Conservation (phyloP, 2,888 invertebrate species). For the Abscondita cerata region DNA sequence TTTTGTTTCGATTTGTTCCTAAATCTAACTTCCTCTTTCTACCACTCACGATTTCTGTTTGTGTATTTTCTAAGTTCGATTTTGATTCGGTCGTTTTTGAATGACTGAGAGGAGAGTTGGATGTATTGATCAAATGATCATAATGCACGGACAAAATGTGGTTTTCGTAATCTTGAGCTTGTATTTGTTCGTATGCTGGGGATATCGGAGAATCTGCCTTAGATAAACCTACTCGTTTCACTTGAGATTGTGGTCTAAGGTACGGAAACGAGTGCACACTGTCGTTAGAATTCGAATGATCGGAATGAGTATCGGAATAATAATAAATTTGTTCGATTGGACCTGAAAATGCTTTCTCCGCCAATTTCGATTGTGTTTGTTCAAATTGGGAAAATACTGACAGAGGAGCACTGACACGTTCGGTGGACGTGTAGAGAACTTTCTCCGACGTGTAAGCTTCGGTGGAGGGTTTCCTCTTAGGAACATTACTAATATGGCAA, state of each 20-base stretch:
- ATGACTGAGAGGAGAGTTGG: no score
- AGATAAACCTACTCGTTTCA: no score
- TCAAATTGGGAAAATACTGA: conserved; percentile 17
- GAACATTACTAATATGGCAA: no score
- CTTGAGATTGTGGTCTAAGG: no score
- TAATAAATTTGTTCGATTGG: conserved; percentile 9
- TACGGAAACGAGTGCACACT: conserved; percentile 10
- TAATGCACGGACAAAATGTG: conserved; percentile 1
- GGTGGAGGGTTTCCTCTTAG: no score
- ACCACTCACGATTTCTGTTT: background rate
- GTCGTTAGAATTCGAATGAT: conserved; percentile 18
- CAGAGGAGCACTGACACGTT: conserved; percentile 15
- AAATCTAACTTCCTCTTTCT: conserved; percentile 2
- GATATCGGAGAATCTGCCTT: conserved; percentile 9
- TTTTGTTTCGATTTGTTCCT: background rate
- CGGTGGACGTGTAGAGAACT: conserved; percentile 18
- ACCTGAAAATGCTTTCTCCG: conserved; percentile 13
- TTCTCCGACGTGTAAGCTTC: background rate
- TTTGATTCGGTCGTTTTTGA: no score
- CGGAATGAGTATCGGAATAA: background rate
- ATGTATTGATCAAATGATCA: background rate
- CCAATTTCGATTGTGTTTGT: conserved; percentile 18
- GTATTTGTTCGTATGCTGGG: conserved; percentile 20
- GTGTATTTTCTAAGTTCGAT: background rate
- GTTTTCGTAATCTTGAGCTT: conserved; percentile 16